Evolutionary conservation across 2,797 vertebrate species (phyloP), one percentile per base, ranked within the genome.

Genomic region (Manis crassicaudata): DNA sequence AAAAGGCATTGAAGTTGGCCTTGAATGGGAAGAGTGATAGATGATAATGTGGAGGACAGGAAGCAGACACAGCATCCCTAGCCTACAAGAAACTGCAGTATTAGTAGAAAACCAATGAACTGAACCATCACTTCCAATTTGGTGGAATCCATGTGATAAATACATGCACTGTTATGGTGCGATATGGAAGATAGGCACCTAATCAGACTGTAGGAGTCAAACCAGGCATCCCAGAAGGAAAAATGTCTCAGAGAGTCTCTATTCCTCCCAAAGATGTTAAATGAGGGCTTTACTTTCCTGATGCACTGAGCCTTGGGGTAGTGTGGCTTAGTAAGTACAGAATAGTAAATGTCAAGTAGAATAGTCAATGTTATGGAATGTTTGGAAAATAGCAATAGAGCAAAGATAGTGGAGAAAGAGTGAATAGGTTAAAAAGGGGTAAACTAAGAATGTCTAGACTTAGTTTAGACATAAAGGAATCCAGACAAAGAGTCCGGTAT

Each of bases 351-450:
- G 27, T n/a, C 17, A 40, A 88, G 46, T 29, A 11, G 16, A 72
- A 20, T 56, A 80, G 17, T 25, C 52, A 46, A 8, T 79, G 21
- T 23, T 27, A 43, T 27, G 76, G 12, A 25, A 18, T n/a, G 25
- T 77, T 80, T 90, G 46, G 35, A 77, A 95, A 76, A 65, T 12
- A 73, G 43, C 4, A 52, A 17, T n/a, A 70, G 11, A 72, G 65
- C 27, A 76, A 52, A 72, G 12, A 60, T 37, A 40, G 3, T 8
- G 3, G 70, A 14, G 32, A n/a, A 92, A 70, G 12, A 21, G 46
- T 43, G 23, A 85, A 58, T 65, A 23, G 16, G 6, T 58, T 35
- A 40, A 58, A 60, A 35, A 70, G 12, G 20, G n/a, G 10, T 35
- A 18, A 14, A 43, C 11, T 23, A 50, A 56, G n/a, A 43, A 58